Percentiles rank a stretch among this genome's conserved stretches.
Conservation (phyloP, 2,888 invertebrate genomes). For the Pimpla rufipes region DNA sequence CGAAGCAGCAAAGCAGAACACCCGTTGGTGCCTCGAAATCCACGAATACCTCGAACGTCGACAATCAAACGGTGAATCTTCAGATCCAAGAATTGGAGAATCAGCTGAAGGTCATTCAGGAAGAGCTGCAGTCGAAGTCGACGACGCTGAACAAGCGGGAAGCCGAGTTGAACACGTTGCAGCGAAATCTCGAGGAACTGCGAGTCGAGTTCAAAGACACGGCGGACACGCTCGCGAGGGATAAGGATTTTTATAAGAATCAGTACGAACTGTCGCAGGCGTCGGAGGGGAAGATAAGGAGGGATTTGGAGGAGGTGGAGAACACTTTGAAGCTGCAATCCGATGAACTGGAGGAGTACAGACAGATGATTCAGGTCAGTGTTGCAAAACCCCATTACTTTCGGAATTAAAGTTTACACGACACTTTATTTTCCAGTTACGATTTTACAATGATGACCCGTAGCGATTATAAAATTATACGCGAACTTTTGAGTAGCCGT, state of each 20-base stretch:
- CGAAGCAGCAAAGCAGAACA: slow-evolving; percentile 34
- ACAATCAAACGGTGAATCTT: slow-evolving; percentile 40
- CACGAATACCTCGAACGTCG: not conserved
- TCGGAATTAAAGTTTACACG: too few relatives aligned
- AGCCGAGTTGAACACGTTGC: slow-evolving; percentile 86
- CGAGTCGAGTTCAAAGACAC: slow-evolving; percentile 87
- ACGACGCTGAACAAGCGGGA: slow-evolving; percentile 87
- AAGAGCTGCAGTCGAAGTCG: slow-evolving; percentile 88
- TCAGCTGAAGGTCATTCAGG: slow-evolving; percentile 88
- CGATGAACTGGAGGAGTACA: slow-evolving; percentile 86
- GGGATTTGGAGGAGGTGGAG: slow-evolving; percentile 87
- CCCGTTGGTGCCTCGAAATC: slow-evolving; percentile 43
- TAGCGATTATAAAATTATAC: too few relatives aligned
- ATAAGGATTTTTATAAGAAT: slow-evolving; percentile 87
- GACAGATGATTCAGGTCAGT: slow-evolving; percentile 86
- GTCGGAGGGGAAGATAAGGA: slow-evolving; percentile 86
- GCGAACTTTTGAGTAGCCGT: too few relatives aligned
- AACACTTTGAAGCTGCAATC: slow-evolving; percentile 84
- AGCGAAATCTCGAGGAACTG: slow-evolving; percentile 87
- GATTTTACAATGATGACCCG: too few relatives aligned
- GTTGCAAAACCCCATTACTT: too few relatives aligned
- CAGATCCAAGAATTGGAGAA: slow-evolving; percentile 74
- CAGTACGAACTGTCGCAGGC: slow-evolving; percentile 87
- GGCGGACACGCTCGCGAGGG: slow-evolving; percentile 86
- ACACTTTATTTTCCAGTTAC: too few relatives aligned